A percentile compares a stretch with the other conserved stretches of the same genome.
Conservation (phyloP, 1,140 invertebrate genomes). For the Eupristina koningsbergeri region DNA sequence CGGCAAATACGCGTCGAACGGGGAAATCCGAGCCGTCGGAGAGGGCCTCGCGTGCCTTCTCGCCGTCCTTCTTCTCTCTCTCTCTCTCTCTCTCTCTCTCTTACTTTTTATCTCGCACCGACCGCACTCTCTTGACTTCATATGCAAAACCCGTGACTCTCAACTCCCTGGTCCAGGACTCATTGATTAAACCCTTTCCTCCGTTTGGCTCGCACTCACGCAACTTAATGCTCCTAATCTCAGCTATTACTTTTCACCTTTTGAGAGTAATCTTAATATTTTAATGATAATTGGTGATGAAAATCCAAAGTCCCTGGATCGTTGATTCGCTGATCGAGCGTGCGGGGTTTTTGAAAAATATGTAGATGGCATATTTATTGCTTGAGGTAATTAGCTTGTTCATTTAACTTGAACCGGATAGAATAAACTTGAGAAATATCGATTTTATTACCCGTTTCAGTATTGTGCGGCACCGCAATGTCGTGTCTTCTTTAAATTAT, state of each 20-base stretch:
- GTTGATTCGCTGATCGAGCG: too few species aligned
- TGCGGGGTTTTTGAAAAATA: background rate
- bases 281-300: background rate
- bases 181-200: too few species aligned
- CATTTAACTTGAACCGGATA: too few species aligned
- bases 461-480: background rate
- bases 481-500: background rate
- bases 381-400: background rate
- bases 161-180: background rate
- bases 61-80: conserved; percentile 4
- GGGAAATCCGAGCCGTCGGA: conserved; percentile 52
- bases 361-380: background rate
- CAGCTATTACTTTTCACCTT: too few species aligned
- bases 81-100: background rate
- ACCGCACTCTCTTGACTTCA: background rate
- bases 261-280: too few species aligned
- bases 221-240: too few species aligned
- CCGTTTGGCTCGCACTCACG: too few species aligned
- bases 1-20: conserved; percentile 30
- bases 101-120: background rate
- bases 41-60: conserved; percentile 33
- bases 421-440: too few species aligned
- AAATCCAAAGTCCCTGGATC: background rate
- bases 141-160: conserved; percentile 17
- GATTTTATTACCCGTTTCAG: background rate